Percentiles rank a stretch among this genome's conserved stretches.
phyloP scores from a whole-genome alignment of 2,113 vertebrate species.

The Cebidichthys violaceus region DNA sequence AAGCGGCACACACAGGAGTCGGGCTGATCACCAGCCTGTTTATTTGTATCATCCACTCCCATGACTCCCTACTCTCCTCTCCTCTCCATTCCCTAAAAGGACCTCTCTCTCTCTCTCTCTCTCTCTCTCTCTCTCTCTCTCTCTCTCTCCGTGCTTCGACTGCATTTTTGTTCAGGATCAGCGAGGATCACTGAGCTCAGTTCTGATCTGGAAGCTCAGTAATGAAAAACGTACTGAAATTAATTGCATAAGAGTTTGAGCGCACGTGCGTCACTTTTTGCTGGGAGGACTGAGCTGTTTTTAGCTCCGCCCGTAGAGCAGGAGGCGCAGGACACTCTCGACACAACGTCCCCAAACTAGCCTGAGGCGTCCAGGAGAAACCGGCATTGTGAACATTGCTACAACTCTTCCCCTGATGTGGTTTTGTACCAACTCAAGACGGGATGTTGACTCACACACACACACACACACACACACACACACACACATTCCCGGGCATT shows the following conservation, averaged over 20 bases:
- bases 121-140: slow-evolving; percentile 41
- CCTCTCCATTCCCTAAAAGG: slow-evolving; percentile 52
- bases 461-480: no score
- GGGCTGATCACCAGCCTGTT: slow-evolving; percentile 17
- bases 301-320: slow-evolving; percentile 60
- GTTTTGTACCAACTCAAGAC: slow-evolving; percentile 13
- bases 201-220: slow-evolving; percentile 54
- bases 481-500: slow-evolving; percentile 12
- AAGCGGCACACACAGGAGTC: slow-evolving; percentile 10
- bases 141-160: slow-evolving; percentile 40
- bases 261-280: slow-evolving; percentile 37
- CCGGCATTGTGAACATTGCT: slow-evolving; percentile 16
- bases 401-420: not conserved
- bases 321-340: slow-evolving; percentile 6
- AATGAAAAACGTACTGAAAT: slow-evolving; percentile 69
- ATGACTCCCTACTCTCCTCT: slow-evolving; percentile 2
- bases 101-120: slow-evolving; percentile 37
- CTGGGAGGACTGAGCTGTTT: slow-evolving; percentile 61
- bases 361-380: not conserved
- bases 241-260: slow-evolving; percentile 68
- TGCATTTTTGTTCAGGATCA: slow-evolving; percentile 57
- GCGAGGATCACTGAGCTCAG: slow-evolving; percentile 41
- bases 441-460: slow-evolving; percentile 22
- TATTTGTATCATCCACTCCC: slow-evolving; percentile 13
- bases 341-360: not conserved